A percentile compares a stretch with the other conserved stretches of the same genome.
Conservation (phyloP, 2,797 vertebrate species). For the Acipenser ruthenus region DNA sequence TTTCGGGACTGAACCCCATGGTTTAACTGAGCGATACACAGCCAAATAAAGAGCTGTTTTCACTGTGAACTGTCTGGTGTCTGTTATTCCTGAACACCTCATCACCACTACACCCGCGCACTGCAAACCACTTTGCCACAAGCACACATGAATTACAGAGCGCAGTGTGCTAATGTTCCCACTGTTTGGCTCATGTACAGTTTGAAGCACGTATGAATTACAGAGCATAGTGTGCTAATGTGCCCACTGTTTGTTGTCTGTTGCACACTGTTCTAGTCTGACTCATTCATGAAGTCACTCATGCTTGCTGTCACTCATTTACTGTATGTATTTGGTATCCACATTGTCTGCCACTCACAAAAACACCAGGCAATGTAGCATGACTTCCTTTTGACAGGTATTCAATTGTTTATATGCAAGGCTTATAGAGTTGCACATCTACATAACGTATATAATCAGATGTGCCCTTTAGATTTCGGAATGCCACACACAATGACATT, state of each 20-base stretch:
- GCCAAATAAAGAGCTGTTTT: too few relatives aligned
- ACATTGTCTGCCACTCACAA: not conserved
- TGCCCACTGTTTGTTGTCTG: not conserved
- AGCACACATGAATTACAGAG: too few relatives aligned
- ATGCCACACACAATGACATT: not conserved
- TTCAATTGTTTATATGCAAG: not conserved
- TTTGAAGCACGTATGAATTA: too few relatives aligned
- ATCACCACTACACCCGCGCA: too few relatives aligned
- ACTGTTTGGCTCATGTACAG: too few relatives aligned
- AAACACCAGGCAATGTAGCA: not conserved
- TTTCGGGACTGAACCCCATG: too few relatives aligned
- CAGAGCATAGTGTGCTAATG: not conserved
- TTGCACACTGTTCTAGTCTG: not conserved
- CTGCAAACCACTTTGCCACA: too few relatives aligned
- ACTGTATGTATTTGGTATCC: not conserved
- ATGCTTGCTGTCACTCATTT: not conserved
- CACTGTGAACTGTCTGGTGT: too few relatives aligned
- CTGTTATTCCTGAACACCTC: too few relatives aligned
- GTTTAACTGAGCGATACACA: too few relatives aligned
- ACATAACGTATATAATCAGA: not conserved
- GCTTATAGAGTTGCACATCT: not conserved
- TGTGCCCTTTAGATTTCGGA: not conserved
- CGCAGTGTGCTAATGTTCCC: too few relatives aligned
- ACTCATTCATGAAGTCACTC: not conserved
- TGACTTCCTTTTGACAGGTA: not conserved